Evolutionary conservation across 1,140 invertebrate species (phyloP).

Genomic region (Tribolium castaneum): DNA sequence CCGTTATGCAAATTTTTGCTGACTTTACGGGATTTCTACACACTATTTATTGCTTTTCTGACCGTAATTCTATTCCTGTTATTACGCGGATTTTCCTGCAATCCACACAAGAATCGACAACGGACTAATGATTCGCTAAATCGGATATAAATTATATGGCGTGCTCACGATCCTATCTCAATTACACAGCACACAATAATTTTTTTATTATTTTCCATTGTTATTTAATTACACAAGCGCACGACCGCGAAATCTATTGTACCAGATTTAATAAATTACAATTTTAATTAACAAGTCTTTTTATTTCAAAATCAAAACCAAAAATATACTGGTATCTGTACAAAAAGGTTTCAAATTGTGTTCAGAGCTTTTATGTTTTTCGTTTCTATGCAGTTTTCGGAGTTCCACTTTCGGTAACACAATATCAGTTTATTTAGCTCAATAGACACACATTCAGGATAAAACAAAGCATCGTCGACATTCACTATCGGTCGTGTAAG

Average conservation of each 20-base stretch:
- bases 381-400: no score
- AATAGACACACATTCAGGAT: not conserved
- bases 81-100: not conserved
- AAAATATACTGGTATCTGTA: no score
- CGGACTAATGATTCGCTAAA: not conserved
- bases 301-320: no score
- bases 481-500: slow-evolving; percentile 7
- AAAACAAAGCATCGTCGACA: slow-evolving; percentile 18
- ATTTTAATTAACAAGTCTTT: no score
- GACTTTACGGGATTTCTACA: not conserved
- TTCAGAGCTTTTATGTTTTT: no score
- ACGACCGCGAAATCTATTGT: no score
- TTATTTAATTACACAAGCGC: no score
- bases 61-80: not conserved
- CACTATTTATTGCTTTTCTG: not conserved
- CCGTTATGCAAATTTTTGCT: slow-evolving; percentile 3
- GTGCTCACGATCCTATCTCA: no score
- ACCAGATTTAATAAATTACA: no score
- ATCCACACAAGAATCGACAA: not conserved
- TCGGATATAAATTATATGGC: not conserved
- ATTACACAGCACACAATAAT: no score
- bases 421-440: slow-evolving; percentile 28
- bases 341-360: no score
- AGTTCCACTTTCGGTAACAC: not conserved
- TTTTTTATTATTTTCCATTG: no score